Percentiles rank a stretch among this genome's conserved stretches.
Conservation (phyloP, 2,888 invertebrate genomes). For the Cotesia congregata region DNA sequence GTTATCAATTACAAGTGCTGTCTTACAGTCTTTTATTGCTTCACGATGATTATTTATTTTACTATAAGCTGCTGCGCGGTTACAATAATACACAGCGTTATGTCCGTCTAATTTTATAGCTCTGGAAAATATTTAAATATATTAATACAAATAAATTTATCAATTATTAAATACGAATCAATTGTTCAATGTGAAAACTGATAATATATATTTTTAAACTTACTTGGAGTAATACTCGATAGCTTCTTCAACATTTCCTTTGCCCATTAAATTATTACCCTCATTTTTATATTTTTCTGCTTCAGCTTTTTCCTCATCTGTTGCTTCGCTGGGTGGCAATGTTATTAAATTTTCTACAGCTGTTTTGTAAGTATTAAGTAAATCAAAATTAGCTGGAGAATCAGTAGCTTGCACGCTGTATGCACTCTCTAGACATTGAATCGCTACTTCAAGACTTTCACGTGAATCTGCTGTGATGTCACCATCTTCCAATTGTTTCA, state of each 20-base stretch:
- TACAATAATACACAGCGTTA: constrained; percentile 97
- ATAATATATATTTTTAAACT: constrained; percentile 38
- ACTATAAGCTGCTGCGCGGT: constrained; percentile 95
- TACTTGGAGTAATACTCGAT: constrained; percentile 84
- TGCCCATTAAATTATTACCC: constrained; percentile 92
- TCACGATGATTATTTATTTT: constrained; percentile 86
- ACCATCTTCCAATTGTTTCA: constrained; percentile 73
- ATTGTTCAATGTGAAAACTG: background rate
- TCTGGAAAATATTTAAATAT: constrained; percentile 70
- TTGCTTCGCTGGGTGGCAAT: constrained; percentile 61
- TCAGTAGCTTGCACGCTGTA: constrained; percentile 79
- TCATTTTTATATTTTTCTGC: constrained; percentile 91
- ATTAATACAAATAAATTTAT: background rate
- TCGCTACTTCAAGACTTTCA: constrained; percentile 92
- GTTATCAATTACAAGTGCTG: constrained; percentile 90
- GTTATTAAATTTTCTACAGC: constrained; percentile 56
- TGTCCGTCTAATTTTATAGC: constrained; percentile 89
- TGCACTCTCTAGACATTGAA: constrained; percentile 94
- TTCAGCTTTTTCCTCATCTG: constrained; percentile 74
- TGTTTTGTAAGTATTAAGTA: constrained; percentile 71
- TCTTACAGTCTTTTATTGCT: constrained; percentile 92
- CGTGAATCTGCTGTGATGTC: constrained; percentile 70
- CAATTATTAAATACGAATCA: background rate
- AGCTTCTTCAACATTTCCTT: constrained; percentile 85
- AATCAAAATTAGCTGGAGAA: constrained; percentile 66